A percentile compares a stretch with the other conserved stretches of the same genome.
These are phyloP conservation scores for Thalassoma bifasciatum DNA, from an alignment of 2,113 vertebrate species.

Conservation along the genomic window DNA sequence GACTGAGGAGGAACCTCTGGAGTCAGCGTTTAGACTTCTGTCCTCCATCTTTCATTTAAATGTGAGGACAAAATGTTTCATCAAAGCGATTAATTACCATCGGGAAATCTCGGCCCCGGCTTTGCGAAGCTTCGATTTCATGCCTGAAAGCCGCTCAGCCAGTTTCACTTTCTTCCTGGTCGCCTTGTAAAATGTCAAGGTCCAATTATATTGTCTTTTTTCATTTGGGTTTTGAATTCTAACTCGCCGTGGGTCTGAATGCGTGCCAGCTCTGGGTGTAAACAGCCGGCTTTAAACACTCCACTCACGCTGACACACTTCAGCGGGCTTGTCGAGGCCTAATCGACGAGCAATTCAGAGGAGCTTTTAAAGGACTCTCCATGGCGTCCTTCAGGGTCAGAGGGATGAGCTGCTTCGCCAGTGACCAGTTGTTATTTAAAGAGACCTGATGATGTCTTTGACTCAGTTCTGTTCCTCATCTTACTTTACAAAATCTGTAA, in stretches of 20 bases:
- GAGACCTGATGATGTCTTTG: neutral
- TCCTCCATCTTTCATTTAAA: neutral
- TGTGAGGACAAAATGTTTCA: neutral
- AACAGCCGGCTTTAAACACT: slow-evolving; percentile 44
- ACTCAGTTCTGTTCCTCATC: neutral
- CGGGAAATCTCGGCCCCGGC: neutral
- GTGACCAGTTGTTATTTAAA: neutral
- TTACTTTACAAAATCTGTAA: too few relatives aligned
- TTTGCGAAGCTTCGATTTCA: slow-evolving; percentile 31
- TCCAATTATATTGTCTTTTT: slow-evolving; percentile 46
- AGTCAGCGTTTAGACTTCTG: neutral
- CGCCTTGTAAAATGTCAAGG: slow-evolving; percentile 43
- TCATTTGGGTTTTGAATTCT: slow-evolving; percentile 39
- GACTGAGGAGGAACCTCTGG: neutral
- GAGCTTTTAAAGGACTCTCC: slow-evolving; percentile 30
- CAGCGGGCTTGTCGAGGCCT: slow-evolving; percentile 21
- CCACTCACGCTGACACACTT: slow-evolving; percentile 29
- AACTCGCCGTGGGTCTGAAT: slow-evolving; percentile 10
- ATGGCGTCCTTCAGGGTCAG: slow-evolving; percentile 10
- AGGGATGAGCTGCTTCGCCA: neutral
- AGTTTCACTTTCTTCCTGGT: neutral
- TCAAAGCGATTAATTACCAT: neutral
- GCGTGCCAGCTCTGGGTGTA: slow-evolving; percentile 24
- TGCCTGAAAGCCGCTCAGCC: slow-evolving; percentile 14
- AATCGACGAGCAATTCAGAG: slow-evolving; percentile 24